Percentiles rank a stretch among this genome's conserved stretches.
phyloP scores from a whole-genome alignment of 2,113 vertebrate species.

The Calyptomena viridis region DNA sequence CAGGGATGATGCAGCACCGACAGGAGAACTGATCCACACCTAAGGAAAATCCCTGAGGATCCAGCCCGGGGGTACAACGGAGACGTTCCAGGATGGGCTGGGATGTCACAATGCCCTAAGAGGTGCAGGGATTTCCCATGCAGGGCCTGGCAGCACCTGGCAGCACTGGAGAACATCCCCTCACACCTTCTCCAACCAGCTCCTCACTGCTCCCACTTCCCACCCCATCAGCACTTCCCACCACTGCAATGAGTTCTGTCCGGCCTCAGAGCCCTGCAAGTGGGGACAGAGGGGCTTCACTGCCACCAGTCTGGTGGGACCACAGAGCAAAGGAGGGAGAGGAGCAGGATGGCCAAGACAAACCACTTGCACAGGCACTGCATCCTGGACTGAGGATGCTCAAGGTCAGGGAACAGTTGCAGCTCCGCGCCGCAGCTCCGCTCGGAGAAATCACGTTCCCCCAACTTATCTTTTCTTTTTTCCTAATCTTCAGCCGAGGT shows the following conservation, averaged over 20 bases:
- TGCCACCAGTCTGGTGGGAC: background rate
- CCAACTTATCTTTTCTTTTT: background rate
- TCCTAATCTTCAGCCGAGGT: background rate
- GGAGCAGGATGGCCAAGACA: background rate
- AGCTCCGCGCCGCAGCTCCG: background rate
- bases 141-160: background rate
- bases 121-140: background rate
- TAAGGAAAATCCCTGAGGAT: background rate
- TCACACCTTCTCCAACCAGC: background rate
- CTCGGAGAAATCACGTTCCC: background rate
- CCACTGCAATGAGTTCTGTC: background rate
- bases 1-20: background rate
- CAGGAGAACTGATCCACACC: background rate
- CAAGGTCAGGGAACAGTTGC: background rate
- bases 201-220: accelerated
- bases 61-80: background rate
- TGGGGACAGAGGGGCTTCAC: background rate
- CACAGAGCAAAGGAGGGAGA: background rate
- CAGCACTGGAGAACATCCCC: background rate
- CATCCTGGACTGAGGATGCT: background rate
- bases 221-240: background rate
- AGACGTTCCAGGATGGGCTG: accelerated
- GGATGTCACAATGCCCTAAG: background rate
- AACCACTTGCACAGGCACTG: accelerated
- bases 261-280: background rate